A percentile compares a stretch with the other conserved stretches of the same genome.
These are phyloP conservation scores for Dasyornis broadbenti DNA, from an alignment of 2,113 vertebrate genomes.

Conservation along the genomic window DNA sequence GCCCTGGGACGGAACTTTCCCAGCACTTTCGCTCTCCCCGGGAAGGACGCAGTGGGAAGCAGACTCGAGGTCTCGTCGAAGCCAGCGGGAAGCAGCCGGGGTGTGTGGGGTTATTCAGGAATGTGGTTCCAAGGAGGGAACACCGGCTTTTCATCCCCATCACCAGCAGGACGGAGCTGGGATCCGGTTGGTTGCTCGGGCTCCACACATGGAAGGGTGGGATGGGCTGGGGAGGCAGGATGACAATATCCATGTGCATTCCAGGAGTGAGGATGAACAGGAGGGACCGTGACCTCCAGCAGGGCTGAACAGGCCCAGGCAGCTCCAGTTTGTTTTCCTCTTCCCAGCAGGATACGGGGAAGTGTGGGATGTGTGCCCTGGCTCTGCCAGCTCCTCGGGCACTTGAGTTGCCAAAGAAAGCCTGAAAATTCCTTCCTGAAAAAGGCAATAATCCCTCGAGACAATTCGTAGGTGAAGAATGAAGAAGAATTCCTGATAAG, in stretches of 20 bases:
- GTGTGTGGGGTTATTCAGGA: not conserved
- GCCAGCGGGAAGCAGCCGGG: not conserved
- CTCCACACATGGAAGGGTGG: not conserved
- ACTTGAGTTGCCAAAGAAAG: not conserved
- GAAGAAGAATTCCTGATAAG: not conserved
- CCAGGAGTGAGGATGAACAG: not conserved
- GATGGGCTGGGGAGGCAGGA: not conserved
- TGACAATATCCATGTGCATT: not conserved
- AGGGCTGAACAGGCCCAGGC: not conserved
- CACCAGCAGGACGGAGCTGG: not conserved
- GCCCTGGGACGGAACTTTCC: slow-evolving; percentile 40
- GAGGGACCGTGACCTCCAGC: not conserved
- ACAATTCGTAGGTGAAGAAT: not conserved
- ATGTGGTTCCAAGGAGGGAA: not conserved
- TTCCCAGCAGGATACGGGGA: not conserved
- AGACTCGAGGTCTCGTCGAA: not conserved
- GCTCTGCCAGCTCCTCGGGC: not conserved
- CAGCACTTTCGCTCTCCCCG: slow-evolving; percentile 29
- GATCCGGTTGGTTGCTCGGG: not conserved
- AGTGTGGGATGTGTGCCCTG: not conserved
- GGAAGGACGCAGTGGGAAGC: not conserved
- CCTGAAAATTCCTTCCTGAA: not conserved
- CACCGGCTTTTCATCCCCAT: not conserved
- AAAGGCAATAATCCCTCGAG: not conserved
- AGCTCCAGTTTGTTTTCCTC: not conserved